Evolutionary conservation across 2,797 vertebrate genomes (phyloP).

Genomic region (Danionella dracula): DNA sequence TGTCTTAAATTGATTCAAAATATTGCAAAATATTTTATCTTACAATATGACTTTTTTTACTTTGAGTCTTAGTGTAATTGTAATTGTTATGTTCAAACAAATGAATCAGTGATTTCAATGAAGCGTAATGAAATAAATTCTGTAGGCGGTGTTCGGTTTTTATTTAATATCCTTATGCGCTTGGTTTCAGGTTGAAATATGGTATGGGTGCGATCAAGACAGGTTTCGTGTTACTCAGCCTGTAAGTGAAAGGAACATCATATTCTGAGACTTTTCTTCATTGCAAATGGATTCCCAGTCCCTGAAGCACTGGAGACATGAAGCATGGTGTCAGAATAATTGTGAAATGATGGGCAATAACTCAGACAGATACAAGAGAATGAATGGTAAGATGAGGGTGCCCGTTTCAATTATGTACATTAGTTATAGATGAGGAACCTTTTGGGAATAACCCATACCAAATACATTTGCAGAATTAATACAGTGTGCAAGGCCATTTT

Average conservation of each 20-base stretch:
- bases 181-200: background rate
- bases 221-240: background rate
- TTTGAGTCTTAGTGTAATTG: no score
- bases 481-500: conserved; percentile 66
- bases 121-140: no score
- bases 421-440: conserved; percentile 64
- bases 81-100: no score
- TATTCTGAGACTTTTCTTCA: background rate
- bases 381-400: conserved; percentile 67
- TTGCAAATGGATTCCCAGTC: conserved; percentile 43
- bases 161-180: background rate
- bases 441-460: conserved; percentile 62
- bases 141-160: background rate
- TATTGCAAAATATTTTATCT: no score
- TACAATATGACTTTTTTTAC: no score
- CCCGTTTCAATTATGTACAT: conserved; percentile 73
- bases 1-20: no score
- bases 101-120: no score
- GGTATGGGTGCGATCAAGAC: background rate
- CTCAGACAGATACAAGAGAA: conserved; percentile 61
- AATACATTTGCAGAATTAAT: conserved; percentile 70
- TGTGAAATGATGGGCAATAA: conserved; percentile 66
- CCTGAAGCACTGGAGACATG: conserved; percentile 1
- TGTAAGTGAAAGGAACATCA: background rate
- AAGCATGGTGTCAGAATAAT: conserved; percentile 56